Evolutionary conservation across 2,888 invertebrate genomes (phyloP).

Genomic region (Agriopis leucophaearia): DNA sequence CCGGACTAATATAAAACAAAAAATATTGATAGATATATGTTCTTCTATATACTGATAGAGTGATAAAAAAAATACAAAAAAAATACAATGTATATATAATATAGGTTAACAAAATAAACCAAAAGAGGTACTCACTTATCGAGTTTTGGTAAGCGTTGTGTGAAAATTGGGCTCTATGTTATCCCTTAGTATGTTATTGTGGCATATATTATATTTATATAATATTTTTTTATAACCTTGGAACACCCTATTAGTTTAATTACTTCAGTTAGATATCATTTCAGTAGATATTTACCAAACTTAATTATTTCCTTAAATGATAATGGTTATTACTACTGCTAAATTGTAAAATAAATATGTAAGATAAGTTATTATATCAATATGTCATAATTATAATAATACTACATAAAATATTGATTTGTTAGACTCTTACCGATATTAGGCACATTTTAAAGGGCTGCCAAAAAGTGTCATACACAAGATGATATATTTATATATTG

Average conservation of each 20-base stretch:
- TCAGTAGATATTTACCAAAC: neutral
- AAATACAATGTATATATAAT: no score
- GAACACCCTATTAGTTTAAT: neutral
- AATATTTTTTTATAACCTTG: neutral
- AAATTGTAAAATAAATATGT: conserved; percentile 2
- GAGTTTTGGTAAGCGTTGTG: no score
- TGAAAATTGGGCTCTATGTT: no score
- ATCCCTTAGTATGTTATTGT: neutral
- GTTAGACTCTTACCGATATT: conserved; percentile 41
- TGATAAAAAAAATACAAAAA: no score
- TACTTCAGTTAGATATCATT: conserved; percentile 5
- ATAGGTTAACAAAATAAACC: no score
- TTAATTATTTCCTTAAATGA: conserved; percentile 8
- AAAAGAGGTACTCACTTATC: no score
- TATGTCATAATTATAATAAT: neutral
- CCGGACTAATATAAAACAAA: no score
- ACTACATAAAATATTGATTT: conserved; percentile 5
- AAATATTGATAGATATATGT: no score
- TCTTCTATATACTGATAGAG: no score
- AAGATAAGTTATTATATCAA: conserved; percentile 1
- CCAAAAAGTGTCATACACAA: conserved; percentile 24
- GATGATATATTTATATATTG: neutral
- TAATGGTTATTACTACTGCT: conserved; percentile 4
- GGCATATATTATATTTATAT: neutral
- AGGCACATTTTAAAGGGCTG: conserved; percentile 37